Conservation (phyloP, 2,888 invertebrate genomes). For the Lasiommata megera region DNA sequence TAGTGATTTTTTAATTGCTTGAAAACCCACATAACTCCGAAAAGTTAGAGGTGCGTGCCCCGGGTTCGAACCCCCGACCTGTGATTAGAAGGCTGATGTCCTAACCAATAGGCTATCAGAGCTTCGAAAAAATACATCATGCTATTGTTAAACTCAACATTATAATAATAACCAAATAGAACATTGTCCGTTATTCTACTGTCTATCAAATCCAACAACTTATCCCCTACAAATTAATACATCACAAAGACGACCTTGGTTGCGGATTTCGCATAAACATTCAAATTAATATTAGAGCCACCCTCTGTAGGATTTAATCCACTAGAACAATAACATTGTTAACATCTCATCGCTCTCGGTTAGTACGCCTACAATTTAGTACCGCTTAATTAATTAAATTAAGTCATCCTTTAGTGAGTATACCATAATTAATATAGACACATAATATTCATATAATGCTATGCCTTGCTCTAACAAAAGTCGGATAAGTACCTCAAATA, state of each 20-base stretch:
- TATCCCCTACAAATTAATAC: slow-evolving; percentile 49
- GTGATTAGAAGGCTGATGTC: too few species aligned
- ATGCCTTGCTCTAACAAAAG: too few species aligned
- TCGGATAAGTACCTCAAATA: neutral
- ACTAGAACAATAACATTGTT: slow-evolving; percentile 72
- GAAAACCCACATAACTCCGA: too few species aligned
- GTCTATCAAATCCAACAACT: slow-evolving; percentile 1
- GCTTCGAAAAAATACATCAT: too few species aligned
- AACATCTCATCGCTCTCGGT: slow-evolving; percentile 69
- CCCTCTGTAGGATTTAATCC: slow-evolving; percentile 65
- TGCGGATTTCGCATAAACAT: slow-evolving; percentile 62
- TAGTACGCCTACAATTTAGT: slow-evolving; percentile 64
- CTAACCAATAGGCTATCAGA: too few species aligned
- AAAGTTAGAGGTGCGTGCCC: too few species aligned
- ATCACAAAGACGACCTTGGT: slow-evolving; percentile 56
- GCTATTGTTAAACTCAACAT: neutral
- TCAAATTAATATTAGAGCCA: slow-evolving; percentile 67
- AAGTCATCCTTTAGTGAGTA: slow-evolving; percentile 47
- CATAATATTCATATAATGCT: neutral
- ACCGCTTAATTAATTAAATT: slow-evolving; percentile 71
- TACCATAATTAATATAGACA: slow-evolving; percentile 65
- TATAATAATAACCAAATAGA: neutral
- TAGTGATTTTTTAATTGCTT: too few species aligned
- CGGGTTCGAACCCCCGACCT: too few species aligned
- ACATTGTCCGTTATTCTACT: neutral